These are phyloP conservation scores for Eudorcas thomsonii DNA, from an alignment of 2,113 vertebrate genomes.

Conservation along the genomic window DNA sequence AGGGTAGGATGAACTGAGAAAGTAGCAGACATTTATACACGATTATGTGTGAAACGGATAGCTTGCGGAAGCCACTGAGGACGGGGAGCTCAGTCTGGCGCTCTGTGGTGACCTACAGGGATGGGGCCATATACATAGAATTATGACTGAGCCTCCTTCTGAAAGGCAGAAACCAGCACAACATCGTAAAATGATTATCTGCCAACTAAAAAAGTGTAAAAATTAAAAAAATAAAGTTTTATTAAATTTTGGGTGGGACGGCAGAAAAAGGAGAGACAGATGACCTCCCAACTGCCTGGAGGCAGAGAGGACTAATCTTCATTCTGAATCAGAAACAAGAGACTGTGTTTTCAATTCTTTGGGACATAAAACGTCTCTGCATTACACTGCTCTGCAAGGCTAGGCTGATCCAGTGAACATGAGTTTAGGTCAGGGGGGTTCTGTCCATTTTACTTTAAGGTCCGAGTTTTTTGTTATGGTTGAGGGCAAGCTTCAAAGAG, in stretches of 20 bases:
- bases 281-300: background rate
- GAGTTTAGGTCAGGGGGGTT: background rate
- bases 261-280: rapidly evolving
- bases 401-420: background rate
- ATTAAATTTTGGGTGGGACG: background rate
- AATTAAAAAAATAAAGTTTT: background rate
- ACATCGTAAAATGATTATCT: too few relatives aligned
- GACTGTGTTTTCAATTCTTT: background rate
- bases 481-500: background rate
- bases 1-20: background rate
- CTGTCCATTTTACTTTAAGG: background rate
- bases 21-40: rapidly evolving
- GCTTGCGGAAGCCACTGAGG: rapidly evolving
- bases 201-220: too few relatives aligned
- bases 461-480: background rate
- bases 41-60: rapidly evolving
- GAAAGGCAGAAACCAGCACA: background rate
- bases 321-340: background rate
- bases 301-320: background rate
- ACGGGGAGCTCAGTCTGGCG: background rate
- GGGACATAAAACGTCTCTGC: background rate
- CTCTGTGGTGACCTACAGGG: background rate
- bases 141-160: background rate
- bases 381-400: background rate
- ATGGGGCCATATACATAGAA: background rate